Evolutionary conservation across 1,140 invertebrate species (phyloP).

Genomic region (Subanguina moxae): DNA sequence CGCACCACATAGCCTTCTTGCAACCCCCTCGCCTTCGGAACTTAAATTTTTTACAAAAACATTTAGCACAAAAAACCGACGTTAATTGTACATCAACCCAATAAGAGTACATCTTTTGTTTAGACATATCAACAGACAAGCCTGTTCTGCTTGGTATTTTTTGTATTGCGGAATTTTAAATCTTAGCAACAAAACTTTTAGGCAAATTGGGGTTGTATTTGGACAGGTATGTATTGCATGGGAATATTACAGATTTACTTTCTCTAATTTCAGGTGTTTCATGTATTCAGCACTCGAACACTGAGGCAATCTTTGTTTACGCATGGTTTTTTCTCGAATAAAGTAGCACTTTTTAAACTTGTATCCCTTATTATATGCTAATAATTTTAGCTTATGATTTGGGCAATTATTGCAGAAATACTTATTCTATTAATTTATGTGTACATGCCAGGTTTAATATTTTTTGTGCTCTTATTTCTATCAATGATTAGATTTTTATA

Average conservation of each 20-base stretch:
- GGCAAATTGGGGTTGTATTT: constrained; percentile 50
- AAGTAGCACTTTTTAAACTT: background rate
- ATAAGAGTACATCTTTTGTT: too few relatives aligned
- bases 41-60: too few relatives aligned
- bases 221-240: constrained; percentile 33
- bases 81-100: too few relatives aligned
- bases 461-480: constrained; percentile 2
- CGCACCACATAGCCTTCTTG: too few relatives aligned
- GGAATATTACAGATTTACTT: background rate
- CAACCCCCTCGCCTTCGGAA: too few relatives aligned
- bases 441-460: constrained; percentile 35
- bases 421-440: constrained; percentile 31
- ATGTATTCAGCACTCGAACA: constrained; percentile 45
- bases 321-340: constrained; percentile 42
- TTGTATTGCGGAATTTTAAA: too few relatives aligned
- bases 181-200: too few relatives aligned
- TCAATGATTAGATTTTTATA: background rate
- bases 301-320: constrained; percentile 34
- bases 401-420: constrained; percentile 35
- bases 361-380: background rate
- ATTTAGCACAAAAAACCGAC: too few relatives aligned
- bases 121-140: constrained; percentile 34
- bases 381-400: background rate
- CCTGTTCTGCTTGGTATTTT: constrained; percentile 36
- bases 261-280: constrained; percentile 16